These are phyloP conservation scores for Pecten maximus DNA, from an alignment of 2,888 invertebrate species.

Conservation along the genomic window DNA sequence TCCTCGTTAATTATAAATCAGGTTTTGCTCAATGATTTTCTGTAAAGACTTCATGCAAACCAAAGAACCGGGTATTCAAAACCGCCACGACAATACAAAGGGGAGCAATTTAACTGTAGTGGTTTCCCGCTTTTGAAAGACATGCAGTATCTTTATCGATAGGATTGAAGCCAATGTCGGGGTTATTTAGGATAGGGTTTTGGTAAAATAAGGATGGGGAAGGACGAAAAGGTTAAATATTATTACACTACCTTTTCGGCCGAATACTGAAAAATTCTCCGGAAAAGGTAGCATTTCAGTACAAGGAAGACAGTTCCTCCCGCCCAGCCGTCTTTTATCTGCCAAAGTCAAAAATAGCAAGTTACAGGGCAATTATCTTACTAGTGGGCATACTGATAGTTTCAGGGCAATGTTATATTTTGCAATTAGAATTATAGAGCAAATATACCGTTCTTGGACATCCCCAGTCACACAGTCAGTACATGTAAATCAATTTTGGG, in stretches of 20 bases:
- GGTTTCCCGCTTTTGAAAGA: neutral
- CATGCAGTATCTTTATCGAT: neutral
- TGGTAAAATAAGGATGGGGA: neutral
- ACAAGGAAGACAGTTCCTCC: neutral
- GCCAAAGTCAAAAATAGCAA: constrained; percentile 20
- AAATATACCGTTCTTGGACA: too few species aligned
- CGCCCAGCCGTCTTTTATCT: constrained; percentile 26
- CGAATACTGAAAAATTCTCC: constrained; percentile 29
- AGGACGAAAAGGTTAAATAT: neutral
- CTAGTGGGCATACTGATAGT: neutral
- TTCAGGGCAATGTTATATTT: too few species aligned
- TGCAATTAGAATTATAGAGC: neutral
- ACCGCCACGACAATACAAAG: neutral
- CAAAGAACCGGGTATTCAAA: neutral
- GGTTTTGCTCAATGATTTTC: neutral
- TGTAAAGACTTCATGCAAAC: neutral
- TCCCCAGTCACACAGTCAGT: too few species aligned
- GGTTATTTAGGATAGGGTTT: neutral
- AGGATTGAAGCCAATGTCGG: neutral
- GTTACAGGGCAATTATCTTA: neutral
- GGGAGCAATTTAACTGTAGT: neutral
- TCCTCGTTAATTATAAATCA: too few species aligned
- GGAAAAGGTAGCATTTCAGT: constrained; percentile 23
- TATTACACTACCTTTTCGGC: constrained; percentile 26
- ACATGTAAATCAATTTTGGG: too few species aligned